Evolutionary conservation across 2,113 vertebrate species (phyloP).

Genomic region (Capreolus pygargus): DNA sequence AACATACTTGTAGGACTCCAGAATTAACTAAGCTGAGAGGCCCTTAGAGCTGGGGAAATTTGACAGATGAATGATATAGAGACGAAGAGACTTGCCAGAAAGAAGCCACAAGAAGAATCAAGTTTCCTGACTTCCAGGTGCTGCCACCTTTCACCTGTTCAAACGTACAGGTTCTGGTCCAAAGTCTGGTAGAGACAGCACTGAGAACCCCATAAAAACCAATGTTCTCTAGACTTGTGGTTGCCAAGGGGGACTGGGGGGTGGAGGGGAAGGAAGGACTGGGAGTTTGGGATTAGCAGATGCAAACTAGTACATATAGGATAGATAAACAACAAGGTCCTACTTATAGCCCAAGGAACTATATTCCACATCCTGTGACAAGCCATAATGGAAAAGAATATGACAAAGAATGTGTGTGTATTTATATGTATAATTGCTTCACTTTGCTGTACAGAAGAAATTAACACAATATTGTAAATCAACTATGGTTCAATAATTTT

Average conservation of each 20-base stretch:
- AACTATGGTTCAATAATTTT: background rate
- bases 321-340: background rate
- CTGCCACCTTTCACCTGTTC: too few relatives aligned
- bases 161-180: background rate
- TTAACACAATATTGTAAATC: background rate
- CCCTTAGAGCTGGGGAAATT: background rate
- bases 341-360: background rate
- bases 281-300: background rate
- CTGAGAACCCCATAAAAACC: fast-evolving
- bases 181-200: background rate
- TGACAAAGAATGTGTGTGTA: background rate
- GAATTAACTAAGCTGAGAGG: background rate
- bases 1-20: background rate
- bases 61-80: background rate
- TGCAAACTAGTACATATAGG: background rate
- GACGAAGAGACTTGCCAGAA: background rate
- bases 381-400: background rate
- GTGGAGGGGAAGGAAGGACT: background rate
- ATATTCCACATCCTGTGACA: background rate
- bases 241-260: background rate
- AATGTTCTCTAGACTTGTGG: background rate
- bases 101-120: background rate
- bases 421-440: background rate
- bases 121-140: background rate
- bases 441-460: background rate